Percentiles rank a stretch among this genome's conserved stretches.
Conservation (phyloP, 2,797 vertebrate genomes). For the Halcyon smyrnensis region DNA sequence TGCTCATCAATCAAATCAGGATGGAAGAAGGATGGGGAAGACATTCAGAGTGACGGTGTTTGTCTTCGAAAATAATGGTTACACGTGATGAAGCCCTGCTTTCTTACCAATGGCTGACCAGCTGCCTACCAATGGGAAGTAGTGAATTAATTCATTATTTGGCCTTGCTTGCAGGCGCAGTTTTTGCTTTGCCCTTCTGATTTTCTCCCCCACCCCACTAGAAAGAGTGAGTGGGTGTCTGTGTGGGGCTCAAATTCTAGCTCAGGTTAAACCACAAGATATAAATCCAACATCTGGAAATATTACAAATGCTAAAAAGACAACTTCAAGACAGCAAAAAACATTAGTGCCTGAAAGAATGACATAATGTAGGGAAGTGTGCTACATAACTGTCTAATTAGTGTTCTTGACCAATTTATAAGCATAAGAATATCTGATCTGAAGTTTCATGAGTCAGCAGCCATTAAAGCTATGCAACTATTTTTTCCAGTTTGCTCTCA, state of each 20-base stretch:
- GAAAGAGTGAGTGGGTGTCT: fast-evolving
- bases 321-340: neutral
- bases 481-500: neutral
- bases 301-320: neutral
- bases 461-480: neutral
- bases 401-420: neutral
- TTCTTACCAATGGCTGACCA: neutral
- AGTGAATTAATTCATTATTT: fast-evolving
- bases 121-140: fast-evolving
- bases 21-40: neutral
- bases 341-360: neutral
- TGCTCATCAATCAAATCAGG: neutral
- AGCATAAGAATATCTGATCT: neutral
- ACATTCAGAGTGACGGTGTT: fast-evolving
- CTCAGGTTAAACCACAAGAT: neutral
- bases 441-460: neutral
- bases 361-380: neutral
- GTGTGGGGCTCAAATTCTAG: neutral
- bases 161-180: fast-evolving
- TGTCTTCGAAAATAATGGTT: neutral
- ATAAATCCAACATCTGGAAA: neutral
- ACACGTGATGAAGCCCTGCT: fast-evolving
- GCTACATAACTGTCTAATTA: neutral
- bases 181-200: neutral
- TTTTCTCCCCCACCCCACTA: too few species aligned